phyloP scores from a whole-genome alignment of 2,888 invertebrate species.

The Drosophila demipolita region DNA sequence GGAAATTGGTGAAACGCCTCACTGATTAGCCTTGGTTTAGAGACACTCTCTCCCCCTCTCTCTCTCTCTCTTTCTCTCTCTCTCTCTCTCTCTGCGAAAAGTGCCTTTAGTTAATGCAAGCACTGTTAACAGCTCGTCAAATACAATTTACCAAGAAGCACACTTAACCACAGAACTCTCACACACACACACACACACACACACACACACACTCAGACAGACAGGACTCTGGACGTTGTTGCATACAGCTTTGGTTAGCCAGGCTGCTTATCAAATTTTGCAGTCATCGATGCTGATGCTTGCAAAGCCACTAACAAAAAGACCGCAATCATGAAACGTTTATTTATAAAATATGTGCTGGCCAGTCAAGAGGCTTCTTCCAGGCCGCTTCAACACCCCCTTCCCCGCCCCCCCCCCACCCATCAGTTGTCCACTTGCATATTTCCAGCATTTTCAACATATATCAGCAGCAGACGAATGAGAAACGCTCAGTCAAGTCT shows the following conservation, averaged over 20 bases:
- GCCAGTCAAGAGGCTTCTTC: slow-evolving; percentile 1
- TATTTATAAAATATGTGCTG: slow-evolving; percentile 68
- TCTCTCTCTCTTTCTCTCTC: neutral
- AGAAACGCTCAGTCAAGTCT: slow-evolving; percentile 44
- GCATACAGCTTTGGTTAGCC: slow-evolving; percentile 22
- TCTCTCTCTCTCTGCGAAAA: neutral
- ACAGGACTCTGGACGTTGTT: slow-evolving; percentile 9
- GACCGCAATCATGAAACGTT: slow-evolving; percentile 75
- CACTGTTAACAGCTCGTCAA: slow-evolving; percentile 71
- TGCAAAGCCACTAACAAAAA: slow-evolving; percentile 51
- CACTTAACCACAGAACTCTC: slow-evolving; percentile 22
- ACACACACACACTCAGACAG: slow-evolving; percentile 1
- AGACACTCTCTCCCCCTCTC: neutral
- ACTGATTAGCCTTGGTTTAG: slow-evolving; percentile 59
- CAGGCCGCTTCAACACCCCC: neutral
- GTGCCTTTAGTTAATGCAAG: slow-evolving; percentile 49
- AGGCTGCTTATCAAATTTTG: slow-evolving; percentile 63
- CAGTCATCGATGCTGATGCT: slow-evolving; percentile 59
- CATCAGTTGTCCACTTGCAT: slow-evolving; percentile 45
- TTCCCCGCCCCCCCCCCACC: neutral
- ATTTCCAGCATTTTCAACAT: slow-evolving; percentile 60
- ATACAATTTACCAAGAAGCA: slow-evolving; percentile 60
- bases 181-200: slow-evolving; percentile 2
- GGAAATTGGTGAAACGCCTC: slow-evolving; percentile 58
- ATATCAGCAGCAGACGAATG: slow-evolving; percentile 58